Percentiles rank a stretch among this genome's conserved stretches.
Conservation (phyloP, 2,113 vertebrate genomes). For the Tragulus kanchil region DNA sequence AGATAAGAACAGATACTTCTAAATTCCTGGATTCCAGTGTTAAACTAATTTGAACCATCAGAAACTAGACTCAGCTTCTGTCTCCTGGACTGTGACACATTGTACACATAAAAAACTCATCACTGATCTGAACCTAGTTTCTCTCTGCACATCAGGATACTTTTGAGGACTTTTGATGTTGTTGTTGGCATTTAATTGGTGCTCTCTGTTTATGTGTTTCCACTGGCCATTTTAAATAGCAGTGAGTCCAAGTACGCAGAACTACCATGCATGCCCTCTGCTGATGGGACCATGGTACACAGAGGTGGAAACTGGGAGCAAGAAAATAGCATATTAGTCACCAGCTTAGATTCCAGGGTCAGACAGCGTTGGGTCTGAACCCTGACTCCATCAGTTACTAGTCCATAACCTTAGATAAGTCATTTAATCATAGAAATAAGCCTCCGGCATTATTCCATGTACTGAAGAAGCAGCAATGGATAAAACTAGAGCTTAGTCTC, state of each 20-base stretch:
- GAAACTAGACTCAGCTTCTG: background rate
- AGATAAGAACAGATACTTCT: background rate
- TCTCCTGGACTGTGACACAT: background rate
- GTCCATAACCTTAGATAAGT: background rate
- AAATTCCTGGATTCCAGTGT: background rate
- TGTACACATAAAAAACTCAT: background rate
- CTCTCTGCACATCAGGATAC: background rate
- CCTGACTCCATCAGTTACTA: background rate
- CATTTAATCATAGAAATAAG: background rate
- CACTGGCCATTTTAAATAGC: background rate
- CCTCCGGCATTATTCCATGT: background rate
- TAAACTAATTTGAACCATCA: background rate
- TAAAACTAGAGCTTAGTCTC: background rate
- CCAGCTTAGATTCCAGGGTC: background rate
- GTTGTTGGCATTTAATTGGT: background rate
- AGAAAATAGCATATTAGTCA: background rate
- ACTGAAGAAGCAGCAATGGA: background rate
- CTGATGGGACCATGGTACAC: fast-evolving
- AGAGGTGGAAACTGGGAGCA: background rate
- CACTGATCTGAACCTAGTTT: background rate
- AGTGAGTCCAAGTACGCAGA: background rate
- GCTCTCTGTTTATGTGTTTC: background rate
- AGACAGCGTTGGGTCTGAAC: background rate
- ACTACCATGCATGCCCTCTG: background rate
- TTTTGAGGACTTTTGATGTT: background rate